Evolutionary conservation across 2,888 invertebrate genomes (phyloP).

Genomic region (Teleiodes luculella): DNA sequence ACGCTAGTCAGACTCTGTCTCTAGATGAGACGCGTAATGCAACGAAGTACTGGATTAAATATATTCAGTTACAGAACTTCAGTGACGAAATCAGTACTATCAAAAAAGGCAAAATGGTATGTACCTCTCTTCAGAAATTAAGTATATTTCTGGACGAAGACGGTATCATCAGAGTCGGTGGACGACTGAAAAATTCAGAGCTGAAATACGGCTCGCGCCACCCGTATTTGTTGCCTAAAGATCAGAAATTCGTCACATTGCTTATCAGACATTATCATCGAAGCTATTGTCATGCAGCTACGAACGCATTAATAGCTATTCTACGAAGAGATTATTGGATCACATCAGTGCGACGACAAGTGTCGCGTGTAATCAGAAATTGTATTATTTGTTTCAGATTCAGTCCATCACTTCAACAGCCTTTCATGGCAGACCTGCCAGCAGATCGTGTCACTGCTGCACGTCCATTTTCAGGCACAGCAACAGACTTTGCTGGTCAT

Average conservation of each 20-base stretch:
- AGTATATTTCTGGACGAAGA: constrained; percentile 13
- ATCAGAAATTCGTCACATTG: constrained; percentile 4
- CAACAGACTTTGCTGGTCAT: constrained; percentile 17
- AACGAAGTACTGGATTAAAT: neutral
- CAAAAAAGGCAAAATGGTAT: too few species aligned
- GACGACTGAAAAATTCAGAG: constrained; percentile 8
- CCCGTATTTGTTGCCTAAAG: constrained; percentile 6
- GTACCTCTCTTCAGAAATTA: neutral
- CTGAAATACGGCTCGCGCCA: constrained; percentile 7
- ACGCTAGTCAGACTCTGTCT: neutral
- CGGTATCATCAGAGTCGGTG: constrained; percentile 14
- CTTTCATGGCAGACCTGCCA: constrained; percentile 16
- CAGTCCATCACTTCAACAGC: constrained; percentile 1
- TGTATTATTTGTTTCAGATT: neutral
- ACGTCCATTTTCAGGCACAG: constrained; percentile 8
- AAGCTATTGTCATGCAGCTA: constrained; percentile 11
- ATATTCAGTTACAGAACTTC: neutral
- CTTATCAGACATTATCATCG: constrained; percentile 15
- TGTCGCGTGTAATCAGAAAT: neutral
- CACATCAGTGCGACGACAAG: constrained; percentile 10
- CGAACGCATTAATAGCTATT: constrained; percentile 11
- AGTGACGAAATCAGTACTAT: neutral
- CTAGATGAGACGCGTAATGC: neutral
- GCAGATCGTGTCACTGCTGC: constrained; percentile 5
- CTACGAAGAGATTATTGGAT: constrained; percentile 16